Conservation (phyloP, 2,888 invertebrate species). For the Myopa tessellatipennis region DNA sequence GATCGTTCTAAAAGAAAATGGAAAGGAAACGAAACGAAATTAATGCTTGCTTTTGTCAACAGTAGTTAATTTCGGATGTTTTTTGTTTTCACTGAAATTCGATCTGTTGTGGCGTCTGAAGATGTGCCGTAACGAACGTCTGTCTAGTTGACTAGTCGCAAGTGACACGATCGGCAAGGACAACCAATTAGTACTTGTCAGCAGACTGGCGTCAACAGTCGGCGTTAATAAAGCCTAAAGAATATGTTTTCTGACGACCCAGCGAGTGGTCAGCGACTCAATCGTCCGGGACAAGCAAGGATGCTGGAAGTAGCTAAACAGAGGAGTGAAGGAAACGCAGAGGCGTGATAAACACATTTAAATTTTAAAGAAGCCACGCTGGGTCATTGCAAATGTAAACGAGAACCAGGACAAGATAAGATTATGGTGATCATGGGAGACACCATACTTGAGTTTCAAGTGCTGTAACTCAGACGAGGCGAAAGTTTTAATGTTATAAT, state of each 20-base stretch:
- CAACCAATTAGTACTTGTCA: slow-evolving; percentile 35
- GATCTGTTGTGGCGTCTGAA: slow-evolving; percentile 43
- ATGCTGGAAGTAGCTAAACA: neutral
- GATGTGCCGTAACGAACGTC: slow-evolving; percentile 20
- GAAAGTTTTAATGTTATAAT: slow-evolving; percentile 53
- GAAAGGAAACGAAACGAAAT: slow-evolving; percentile 27
- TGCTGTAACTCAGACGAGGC: slow-evolving; percentile 45
- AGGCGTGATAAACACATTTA: slow-evolving; percentile 38
- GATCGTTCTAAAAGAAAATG: slow-evolving; percentile 75
- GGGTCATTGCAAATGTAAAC: neutral
- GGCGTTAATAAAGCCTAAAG: slow-evolving; percentile 6
- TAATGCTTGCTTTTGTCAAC: slow-evolving; percentile 15
- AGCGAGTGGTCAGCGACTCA: slow-evolving; percentile 40
- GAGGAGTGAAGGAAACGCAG: slow-evolving; percentile 4
- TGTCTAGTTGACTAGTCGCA: slow-evolving; percentile 32
- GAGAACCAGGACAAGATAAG: neutral
- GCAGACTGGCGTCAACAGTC: slow-evolving; percentile 25
- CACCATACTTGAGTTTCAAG: slow-evolving; percentile 46
- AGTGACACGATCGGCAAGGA: slow-evolving; percentile 26
- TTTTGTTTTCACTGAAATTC: slow-evolving; percentile 33
- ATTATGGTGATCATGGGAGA: neutral
- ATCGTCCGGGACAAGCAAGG: neutral
- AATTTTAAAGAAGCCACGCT: slow-evolving; percentile 9
- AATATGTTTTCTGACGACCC: slow-evolving; percentile 25
- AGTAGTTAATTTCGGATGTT: neutral